Evolutionary conservation across 2,797 vertebrate genomes (phyloP).

Genomic region (Apogon talboti): DNA sequence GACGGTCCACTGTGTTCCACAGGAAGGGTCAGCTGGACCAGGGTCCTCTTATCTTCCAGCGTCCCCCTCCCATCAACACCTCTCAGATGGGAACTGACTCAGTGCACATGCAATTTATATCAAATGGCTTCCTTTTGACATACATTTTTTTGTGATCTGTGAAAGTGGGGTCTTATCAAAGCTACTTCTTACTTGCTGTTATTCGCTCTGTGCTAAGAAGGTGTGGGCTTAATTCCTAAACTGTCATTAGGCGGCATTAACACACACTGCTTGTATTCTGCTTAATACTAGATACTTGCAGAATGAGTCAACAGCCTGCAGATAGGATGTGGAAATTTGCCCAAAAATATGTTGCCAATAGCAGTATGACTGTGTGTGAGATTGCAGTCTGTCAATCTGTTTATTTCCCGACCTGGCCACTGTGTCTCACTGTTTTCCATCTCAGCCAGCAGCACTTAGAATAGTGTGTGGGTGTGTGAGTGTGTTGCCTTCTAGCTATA

Average conservation of each 20-base stretch:
- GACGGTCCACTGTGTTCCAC: slow-evolving; percentile 19
- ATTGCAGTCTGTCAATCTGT: slow-evolving; percentile 8
- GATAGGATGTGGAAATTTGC: slow-evolving; percentile 4
- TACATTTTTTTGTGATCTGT: slow-evolving; percentile 12
- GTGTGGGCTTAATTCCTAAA: too few species aligned
- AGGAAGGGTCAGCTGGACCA: slow-evolving; percentile 4
- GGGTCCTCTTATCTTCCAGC: slow-evolving; percentile 24
- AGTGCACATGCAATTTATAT: slow-evolving; percentile 34
- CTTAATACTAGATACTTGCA: background rate
- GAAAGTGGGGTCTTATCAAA: slow-evolving; percentile 15
- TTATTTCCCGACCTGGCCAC: slow-evolving; percentile 30
- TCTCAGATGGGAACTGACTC: slow-evolving; percentile 36
- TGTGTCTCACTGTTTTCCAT: slow-evolving; percentile 18
- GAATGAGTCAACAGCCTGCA: background rate
- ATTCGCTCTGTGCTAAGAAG: background rate
- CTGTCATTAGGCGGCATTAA: too few species aligned
- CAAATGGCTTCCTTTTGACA: slow-evolving; percentile 36
- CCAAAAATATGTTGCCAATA: slow-evolving; percentile 21
- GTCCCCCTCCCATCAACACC: too few species aligned
- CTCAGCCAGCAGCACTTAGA: slow-evolving; percentile 11
- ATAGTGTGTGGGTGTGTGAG: background rate
- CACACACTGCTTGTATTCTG: background rate
- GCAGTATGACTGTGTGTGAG: slow-evolving; percentile 6
- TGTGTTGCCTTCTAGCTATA: slow-evolving; percentile 3
- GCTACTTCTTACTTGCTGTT: slow-evolving; percentile 1